These are phyloP conservation scores for Argynnis bischoffii DNA, from an alignment of 2,888 invertebrate genomes.

Conservation along the genomic window DNA sequence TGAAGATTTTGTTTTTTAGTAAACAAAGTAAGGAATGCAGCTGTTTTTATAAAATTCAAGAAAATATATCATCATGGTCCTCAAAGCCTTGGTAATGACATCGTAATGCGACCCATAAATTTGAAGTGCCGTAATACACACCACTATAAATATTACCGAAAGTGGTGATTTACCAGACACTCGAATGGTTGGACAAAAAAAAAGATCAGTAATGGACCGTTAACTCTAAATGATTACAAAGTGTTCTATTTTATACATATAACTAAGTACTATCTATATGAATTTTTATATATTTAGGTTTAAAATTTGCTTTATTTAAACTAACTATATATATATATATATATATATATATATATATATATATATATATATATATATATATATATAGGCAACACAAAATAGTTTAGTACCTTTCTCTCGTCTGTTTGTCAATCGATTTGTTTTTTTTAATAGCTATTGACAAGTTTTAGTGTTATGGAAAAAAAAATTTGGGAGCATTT, in stretches of 20 bases:
- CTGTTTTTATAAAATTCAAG: background rate
- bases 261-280: background rate
- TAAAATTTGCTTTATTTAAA: too few species aligned
- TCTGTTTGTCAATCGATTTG: too few species aligned
- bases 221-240: constrained; percentile 47
- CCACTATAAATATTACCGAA: constrained; percentile 60
- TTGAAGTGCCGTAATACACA: constrained; percentile 60
- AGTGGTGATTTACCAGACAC: constrained; percentile 63
- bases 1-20: too few species aligned
- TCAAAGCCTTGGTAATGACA: constrained; percentile 52
- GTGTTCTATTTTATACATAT: constrained; percentile 26
- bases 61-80: constrained; percentile 35
- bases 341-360: too few species aligned
- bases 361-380: too few species aligned
- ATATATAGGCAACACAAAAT: too few species aligned
- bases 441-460: too few species aligned
- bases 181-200: constrained; percentile 39
- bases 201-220: constrained; percentile 53
- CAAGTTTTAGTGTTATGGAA: too few species aligned
- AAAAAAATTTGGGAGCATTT: too few species aligned
- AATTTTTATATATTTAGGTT: background rate
- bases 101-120: constrained; percentile 58
- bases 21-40: too few species aligned
- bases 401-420: too few species aligned
- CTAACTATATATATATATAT: too few species aligned